Percentiles rank a stretch among this genome's conserved stretches.
Evolutionary conservation across 2,113 vertebrate species (phyloP).

Genomic region (Rattus rattus): DNA sequence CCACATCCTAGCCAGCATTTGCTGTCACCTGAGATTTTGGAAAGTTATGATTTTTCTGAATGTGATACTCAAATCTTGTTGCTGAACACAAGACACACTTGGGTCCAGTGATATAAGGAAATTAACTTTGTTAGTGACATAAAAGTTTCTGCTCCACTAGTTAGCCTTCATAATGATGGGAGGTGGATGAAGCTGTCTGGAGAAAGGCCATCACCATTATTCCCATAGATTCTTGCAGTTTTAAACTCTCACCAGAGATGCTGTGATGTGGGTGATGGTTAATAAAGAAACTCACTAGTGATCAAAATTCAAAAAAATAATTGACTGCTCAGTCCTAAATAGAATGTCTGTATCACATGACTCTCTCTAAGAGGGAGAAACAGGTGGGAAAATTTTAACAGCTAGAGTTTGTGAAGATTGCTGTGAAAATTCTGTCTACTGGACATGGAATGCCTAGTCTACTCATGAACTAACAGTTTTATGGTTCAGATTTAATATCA

Average conservation of each 20-base stretch:
- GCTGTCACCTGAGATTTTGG: too few species aligned
- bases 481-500: too few species aligned
- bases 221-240: not conserved
- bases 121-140: not conserved
- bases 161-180: not conserved
- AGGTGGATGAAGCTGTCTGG: not conserved
- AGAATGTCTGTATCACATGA: not conserved
- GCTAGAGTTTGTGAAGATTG: not conserved
- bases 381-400: not conserved
- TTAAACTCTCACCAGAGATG: not conserved
- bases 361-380: not conserved
- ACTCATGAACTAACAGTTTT: not conserved
- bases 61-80: not conserved
- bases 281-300: not conserved
- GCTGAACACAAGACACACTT: not conserved
- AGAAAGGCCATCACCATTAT: too few species aligned
- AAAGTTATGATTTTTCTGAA: not conserved
- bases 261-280: not conserved
- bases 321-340: not conserved
- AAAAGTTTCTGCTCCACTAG: too few species aligned
- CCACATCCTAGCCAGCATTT: too few species aligned
- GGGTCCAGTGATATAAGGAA: not conserved
- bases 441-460: not conserved
- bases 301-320: not conserved
- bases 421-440: not conserved